A percentile compares a stretch with the other conserved stretches of the same genome.
phyloP scores from a whole-genome alignment of 1,140 invertebrate genomes.

The Cydia pomonella region DNA sequence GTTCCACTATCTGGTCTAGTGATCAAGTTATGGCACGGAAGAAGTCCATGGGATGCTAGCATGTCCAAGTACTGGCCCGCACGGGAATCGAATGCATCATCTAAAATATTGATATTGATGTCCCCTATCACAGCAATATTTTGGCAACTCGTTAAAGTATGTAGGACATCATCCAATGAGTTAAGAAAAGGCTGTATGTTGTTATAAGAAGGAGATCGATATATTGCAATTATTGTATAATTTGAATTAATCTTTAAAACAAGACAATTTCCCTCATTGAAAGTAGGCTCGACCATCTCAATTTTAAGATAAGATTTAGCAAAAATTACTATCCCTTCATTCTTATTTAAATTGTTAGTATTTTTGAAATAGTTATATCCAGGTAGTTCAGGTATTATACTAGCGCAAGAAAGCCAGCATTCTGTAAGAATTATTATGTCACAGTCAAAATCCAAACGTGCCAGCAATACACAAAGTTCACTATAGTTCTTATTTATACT shows the following conservation, averaged over 20 bases:
- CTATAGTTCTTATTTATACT: no score
- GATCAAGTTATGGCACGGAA: neutral
- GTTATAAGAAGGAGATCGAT: constrained; percentile 5
- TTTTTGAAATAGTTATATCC: no score
- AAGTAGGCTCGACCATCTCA: neutral
- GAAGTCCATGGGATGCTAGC: neutral
- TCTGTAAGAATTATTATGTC: no score
- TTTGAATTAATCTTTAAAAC: neutral
- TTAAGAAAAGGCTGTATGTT: neutral
- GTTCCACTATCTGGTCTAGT: neutral
- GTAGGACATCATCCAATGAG: neutral
- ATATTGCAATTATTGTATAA: neutral
- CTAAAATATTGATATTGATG: neutral
- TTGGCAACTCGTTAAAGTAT: neutral
- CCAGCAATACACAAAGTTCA: no score
- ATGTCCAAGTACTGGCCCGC: neutral
- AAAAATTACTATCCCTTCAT: constrained; percentile 13
- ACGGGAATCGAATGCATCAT: neutral
- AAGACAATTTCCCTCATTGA: neutral
- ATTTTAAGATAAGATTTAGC: neutral
- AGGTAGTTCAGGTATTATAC: no score
- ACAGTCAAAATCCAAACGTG: no score
- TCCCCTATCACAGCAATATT: neutral
- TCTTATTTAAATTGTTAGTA: no score
- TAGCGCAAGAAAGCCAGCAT: no score